Percentiles rank a stretch among this genome's conserved stretches.
These are phyloP conservation scores for Sycophaga agraensis DNA, from an alignment of 1,140 invertebrate genomes.

Conservation along the genomic window DNA sequence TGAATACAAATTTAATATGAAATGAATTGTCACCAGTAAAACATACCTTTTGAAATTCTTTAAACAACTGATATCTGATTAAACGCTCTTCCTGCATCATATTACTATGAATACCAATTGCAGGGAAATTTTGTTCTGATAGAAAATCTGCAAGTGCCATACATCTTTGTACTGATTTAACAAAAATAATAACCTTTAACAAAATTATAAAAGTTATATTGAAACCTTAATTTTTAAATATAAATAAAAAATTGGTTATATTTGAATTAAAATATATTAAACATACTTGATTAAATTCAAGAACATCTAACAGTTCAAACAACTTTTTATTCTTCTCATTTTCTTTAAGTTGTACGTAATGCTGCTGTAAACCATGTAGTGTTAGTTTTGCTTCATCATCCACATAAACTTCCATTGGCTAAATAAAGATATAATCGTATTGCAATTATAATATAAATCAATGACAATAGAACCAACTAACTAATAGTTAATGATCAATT, in stretches of 20 bases:
- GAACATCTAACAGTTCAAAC: slow-evolving; percentile 96
- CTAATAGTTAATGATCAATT: no score
- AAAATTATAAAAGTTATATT: no score
- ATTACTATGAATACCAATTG: slow-evolving; percentile 97
- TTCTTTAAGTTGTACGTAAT: slow-evolving; percentile 99
- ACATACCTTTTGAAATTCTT: slow-evolving; percentile 95
- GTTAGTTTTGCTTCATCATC: slow-evolving; percentile 99
- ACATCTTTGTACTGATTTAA: slow-evolving; percentile 98
- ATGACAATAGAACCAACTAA: no score
- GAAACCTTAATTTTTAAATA: slow-evolving; percentile 12
- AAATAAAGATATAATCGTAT: slow-evolving; percentile 47
- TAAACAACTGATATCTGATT: slow-evolving; percentile 98
- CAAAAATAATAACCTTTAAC: slow-evolving; percentile 99
- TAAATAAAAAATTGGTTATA: not conserved
- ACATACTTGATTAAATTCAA: slow-evolving; percentile 97
- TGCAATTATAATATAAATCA: not conserved
- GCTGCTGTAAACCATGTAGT: slow-evolving; percentile 97
- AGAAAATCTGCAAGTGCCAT: slow-evolving; percentile 94
- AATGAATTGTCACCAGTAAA: not conserved
- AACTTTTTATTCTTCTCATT: slow-evolving; percentile 99
- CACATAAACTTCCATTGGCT: slow-evolving; percentile 99
- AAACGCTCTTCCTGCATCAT: slow-evolving; percentile 98
- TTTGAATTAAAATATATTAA: not conserved
- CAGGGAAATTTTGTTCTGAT: slow-evolving; percentile 99
- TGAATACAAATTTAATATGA: not conserved